Conservation (phyloP, 1,140 invertebrate species). For the Camponotus floridanus region DNA sequence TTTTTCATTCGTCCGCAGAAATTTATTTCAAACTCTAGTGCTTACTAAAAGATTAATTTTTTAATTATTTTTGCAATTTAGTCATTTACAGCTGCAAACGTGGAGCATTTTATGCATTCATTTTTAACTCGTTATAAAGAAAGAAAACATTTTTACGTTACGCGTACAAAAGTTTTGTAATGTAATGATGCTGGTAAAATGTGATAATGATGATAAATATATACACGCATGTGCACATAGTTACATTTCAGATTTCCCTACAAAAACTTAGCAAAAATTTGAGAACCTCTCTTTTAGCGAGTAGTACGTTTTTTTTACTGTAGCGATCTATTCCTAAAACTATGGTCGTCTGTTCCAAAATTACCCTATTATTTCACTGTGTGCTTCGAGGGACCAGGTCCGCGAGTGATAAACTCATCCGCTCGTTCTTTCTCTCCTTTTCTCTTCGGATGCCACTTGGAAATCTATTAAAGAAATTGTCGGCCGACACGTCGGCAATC, state of each 20-base stretch:
- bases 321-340: constrained; percentile 35
- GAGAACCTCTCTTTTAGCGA: not conserved
- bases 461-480: constrained; percentile 62
- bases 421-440: not conserved
- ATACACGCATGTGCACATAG: not conserved
- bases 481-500: constrained; percentile 32
- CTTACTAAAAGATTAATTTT: not conserved
- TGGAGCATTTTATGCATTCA: too few relatives aligned
- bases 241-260: not conserved
- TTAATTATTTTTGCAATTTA: not conserved
- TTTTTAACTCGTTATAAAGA: not conserved
- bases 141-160: too few relatives aligned
- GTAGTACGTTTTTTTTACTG: constrained; percentile 4
- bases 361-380: constrained; percentile 52
- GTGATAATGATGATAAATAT: too few relatives aligned
- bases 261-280: not conserved
- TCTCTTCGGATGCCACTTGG: not conserved
- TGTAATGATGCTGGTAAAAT: too few relatives aligned
- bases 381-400: not conserved
- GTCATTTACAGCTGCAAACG: too few relatives aligned
- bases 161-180: too few relatives aligned
- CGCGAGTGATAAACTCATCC: constrained; percentile 44
- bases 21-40: not conserved
- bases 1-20: not conserved
- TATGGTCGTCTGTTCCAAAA: constrained; percentile 44